Evolutionary conservation across 2,888 invertebrate species (phyloP), one percentile per base, ranked within the genome.

Genomic region (Mylabris sibirica): DNA sequence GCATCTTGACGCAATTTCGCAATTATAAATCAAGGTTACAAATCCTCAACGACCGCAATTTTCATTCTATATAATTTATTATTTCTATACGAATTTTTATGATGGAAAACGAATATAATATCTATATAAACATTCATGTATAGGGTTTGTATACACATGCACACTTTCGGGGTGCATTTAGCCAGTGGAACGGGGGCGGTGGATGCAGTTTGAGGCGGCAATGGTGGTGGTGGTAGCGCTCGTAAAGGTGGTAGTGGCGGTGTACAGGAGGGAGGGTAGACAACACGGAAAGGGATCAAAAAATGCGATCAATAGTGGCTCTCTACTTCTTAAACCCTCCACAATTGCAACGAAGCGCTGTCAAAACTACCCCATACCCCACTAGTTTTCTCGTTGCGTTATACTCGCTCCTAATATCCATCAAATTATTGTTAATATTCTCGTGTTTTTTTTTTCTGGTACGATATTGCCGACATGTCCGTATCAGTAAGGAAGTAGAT

Each of bases 281-380:
- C 75, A 68, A 79, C 77, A 79, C 79, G 82, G 82, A 83, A 83
- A 81, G 84, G 85, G 84, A 85, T 85, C 84, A 85, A 85, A 85
- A 85, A 85, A 84, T 85, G 83, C 85, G 85, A 85, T 85, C 85
- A 85, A 85, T 85, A 85, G 83, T 82, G 83, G 79, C 80, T 78
- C 77, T 79, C 81, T 83, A 80, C 84, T 85, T 84, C 85, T 84
- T 85, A 85, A 83, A 84, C 82, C 82, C 83, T 82, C 83, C 84
- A 84, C 85, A 84, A 83, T 83, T 83, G 84, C 83, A 82, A 82
- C 80, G 83, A 82, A 83, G 85, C 85, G 84, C 84, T 85, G 84
- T 83, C 84, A 82, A 85, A 84, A 84, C 82, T 84, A 44, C 79
- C 80, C 14, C 53, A 53, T 79, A 77, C 70, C 68, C 74, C 73